phyloP scores from a whole-genome alignment of 1,140 invertebrate genomes.

The Lucilia cuprina region DNA sequence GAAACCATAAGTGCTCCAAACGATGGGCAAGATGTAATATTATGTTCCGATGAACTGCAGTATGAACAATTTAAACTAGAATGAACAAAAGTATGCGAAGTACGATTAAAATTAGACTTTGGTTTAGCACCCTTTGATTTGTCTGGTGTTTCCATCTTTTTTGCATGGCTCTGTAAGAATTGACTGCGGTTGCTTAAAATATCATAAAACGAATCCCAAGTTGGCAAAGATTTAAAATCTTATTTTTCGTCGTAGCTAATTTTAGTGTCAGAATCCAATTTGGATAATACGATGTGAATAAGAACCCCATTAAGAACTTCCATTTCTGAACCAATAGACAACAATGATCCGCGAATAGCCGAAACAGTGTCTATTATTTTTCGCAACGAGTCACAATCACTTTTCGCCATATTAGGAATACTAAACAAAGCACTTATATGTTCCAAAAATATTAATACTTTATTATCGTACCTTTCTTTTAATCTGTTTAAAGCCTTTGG shows the following conservation, averaged over 20 bases:
- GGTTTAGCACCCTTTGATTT: neutral
- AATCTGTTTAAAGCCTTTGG: constrained; percentile 19
- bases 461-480: constrained; percentile 32
- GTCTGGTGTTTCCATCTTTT: neutral
- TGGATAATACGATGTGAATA: constrained; percentile 28
- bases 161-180: constrained; percentile 15
- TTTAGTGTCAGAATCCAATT: constrained; percentile 30
- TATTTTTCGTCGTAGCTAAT: constrained; percentile 18
- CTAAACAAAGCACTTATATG: constrained; percentile 14
- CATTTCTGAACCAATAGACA: constrained; percentile 16
- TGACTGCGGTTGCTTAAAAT: constrained; percentile 16
- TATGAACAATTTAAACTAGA: neutral
- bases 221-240: constrained; percentile 27
- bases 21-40: neutral
- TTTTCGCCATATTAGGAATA: neutral
- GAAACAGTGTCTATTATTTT: constrained; percentile 6
- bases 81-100: neutral
- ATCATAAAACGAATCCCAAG: constrained; percentile 6
- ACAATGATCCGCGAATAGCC: constrained; percentile 2
- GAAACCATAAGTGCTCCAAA: neutral
- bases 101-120: neutral
- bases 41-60: neutral
- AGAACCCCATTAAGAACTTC: constrained; percentile 28
- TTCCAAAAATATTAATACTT: constrained; percentile 15
- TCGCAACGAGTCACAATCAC: neutral